Conservation (phyloP, 2,113 vertebrate genomes). For the Gymnorhina tibicen region DNA sequence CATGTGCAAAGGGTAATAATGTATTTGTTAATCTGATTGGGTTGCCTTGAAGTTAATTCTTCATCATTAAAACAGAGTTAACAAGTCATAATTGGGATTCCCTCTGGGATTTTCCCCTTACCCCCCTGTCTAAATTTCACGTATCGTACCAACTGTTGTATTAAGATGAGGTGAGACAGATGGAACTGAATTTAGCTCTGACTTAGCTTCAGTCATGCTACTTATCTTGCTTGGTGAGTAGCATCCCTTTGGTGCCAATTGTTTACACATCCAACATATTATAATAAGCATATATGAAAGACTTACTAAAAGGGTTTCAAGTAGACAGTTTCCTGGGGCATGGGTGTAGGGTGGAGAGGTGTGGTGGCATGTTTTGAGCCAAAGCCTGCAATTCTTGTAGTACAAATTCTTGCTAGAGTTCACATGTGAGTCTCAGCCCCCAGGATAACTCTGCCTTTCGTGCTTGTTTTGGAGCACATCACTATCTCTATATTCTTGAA, state of each 20-base stretch:
- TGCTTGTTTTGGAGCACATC: neutral
- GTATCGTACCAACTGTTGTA: neutral
- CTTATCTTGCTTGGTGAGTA: neutral
- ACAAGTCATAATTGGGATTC: neutral
- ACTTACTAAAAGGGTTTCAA: neutral
- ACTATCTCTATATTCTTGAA: neutral
- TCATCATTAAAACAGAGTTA: neutral
- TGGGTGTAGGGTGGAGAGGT: neutral
- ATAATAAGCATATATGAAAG: neutral
- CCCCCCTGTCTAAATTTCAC: neutral
- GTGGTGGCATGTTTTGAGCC: neutral
- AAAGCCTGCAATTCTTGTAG: neutral
- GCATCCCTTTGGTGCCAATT: neutral
- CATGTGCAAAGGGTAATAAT: neutral
- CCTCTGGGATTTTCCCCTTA: neutral
- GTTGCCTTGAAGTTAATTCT: neutral
- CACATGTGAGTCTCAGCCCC: neutral
- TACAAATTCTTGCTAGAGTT: neutral
- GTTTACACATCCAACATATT: neutral
- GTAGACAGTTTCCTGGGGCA: neutral
- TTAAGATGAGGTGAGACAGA: neutral
- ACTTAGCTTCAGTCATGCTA: neutral
- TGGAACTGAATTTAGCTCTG: neutral
- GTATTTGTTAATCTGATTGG: neutral
- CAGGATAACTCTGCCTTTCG: neutral